Conservation (phyloP, 2,113 vertebrate genomes). For the Taurulus bubalis region DNA sequence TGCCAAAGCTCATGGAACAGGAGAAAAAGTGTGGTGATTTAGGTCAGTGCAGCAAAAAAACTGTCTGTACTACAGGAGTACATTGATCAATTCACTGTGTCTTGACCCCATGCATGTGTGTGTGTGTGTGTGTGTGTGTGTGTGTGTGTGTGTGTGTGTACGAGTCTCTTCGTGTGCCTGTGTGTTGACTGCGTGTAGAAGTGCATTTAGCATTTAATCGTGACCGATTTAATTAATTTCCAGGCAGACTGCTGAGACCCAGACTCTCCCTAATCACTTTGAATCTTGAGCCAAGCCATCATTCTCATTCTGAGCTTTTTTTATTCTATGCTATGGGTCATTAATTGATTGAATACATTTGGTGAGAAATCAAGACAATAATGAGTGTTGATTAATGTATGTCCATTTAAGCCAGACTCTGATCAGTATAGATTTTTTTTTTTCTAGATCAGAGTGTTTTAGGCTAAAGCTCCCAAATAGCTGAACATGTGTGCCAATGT, state of each 20-base stretch:
- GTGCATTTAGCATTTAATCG: conserved; percentile 68
- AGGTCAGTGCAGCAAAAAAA: conserved; percentile 51
- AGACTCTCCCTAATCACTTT: conserved; percentile 71
- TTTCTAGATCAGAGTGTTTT: conserved; percentile 6
- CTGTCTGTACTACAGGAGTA: conserved; percentile 7
- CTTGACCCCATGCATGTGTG: conserved; percentile 12
- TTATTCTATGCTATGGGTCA: conserved; percentile 6
- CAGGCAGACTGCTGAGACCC: conserved; percentile 63
- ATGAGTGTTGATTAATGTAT: conserved; percentile 24
- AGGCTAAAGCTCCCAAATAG: not conserved
- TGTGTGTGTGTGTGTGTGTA: conserved; percentile 13
- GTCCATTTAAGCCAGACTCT: not conserved
- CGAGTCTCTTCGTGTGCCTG: not conserved
- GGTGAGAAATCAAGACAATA: conserved; percentile 42
- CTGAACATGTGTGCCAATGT: not conserved
- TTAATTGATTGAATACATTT: conserved; percentile 69
- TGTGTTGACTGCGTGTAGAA: conserved; percentile 53
- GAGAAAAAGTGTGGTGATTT: conserved; percentile 46
- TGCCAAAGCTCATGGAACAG: conserved; percentile 13
- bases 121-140: conserved; percentile 8
- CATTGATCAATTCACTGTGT: conserved; percentile 38
- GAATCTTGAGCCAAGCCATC: conserved; percentile 65
- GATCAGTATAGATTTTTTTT: not conserved
- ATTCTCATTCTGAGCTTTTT: conserved; percentile 45
- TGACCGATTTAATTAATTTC: conserved; percentile 76